These are phyloP conservation scores for Lepidotrigona ventralis DNA, from an alignment of 1,140 invertebrate genomes.

Conservation along the genomic window DNA sequence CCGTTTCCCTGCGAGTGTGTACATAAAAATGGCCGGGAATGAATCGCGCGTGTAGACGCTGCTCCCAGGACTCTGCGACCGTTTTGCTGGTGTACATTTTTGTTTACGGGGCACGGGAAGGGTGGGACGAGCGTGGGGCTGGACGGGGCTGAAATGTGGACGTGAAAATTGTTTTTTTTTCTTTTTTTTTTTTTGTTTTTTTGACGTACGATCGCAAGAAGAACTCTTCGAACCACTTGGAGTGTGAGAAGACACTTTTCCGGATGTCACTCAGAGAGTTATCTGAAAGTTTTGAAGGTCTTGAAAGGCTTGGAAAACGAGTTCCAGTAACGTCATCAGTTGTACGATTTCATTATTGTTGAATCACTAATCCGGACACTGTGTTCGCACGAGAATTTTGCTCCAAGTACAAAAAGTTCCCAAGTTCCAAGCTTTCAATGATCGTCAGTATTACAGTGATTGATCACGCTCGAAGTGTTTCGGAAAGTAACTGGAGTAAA, in stretches of 20 bases:
- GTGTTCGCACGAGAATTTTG: background rate
- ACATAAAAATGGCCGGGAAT: conserved; percentile 44
- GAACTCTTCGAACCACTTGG: conserved; percentile 3
- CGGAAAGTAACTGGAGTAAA: background rate
- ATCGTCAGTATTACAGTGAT: background rate
- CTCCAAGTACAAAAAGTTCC: conserved; percentile 3
- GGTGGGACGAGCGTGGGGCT: conserved; percentile 30
- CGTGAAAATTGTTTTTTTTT: background rate
- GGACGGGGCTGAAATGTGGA: background rate
- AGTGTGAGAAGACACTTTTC: background rate
- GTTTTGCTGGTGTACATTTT: conserved; percentile 65
- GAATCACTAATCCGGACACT: background rate
- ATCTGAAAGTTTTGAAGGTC: background rate
- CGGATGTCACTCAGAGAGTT: background rate
- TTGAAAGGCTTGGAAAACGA: background rate
- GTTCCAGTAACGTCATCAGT: background rate
- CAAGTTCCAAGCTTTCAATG: conserved; percentile 4
- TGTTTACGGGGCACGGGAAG: background rate
- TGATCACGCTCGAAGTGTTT: conserved; percentile 5
- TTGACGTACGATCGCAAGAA: background rate
- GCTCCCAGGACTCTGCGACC: conserved; percentile 1
- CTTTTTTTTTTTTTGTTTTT: too few relatives aligned
- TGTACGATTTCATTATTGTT: background rate
- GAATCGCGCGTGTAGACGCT: conserved; percentile 30
- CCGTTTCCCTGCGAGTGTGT: conserved; percentile 62